These are phyloP conservation scores for Brachyhypopomus occidentalis DNA, from an alignment of 2,113 vertebrate genomes.

Conservation along the genomic window DNA sequence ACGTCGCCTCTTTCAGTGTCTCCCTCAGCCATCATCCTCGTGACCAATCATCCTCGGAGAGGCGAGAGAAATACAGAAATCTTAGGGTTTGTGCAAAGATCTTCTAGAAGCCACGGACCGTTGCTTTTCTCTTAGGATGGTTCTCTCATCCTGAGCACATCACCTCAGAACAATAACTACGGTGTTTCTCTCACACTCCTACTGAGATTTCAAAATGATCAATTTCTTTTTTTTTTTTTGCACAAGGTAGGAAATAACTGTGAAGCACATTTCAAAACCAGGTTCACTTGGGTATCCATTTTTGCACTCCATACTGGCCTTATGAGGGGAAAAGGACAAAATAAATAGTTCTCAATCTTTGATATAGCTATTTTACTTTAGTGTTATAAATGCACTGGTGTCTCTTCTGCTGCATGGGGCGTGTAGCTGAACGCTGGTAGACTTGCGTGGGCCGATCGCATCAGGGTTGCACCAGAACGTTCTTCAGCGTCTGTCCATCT, in stretches of 20 bases:
- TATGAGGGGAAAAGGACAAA: conserved; percentile 79
- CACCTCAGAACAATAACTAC: conserved; percentile 68
- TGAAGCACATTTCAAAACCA: conserved; percentile 47
- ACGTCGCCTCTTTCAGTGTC: conserved; percentile 66
- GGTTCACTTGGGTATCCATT: conserved; percentile 48
- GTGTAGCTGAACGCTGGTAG: conserved; percentile 61
- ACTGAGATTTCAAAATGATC: conserved; percentile 34
- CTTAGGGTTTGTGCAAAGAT: conserved; percentile 76
- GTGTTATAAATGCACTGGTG: conserved; percentile 81
- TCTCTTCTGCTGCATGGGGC: conserved; percentile 64
- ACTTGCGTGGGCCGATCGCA: conserved; percentile 49
- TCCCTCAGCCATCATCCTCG: conserved; percentile 70
- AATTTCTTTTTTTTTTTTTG: not conserved
- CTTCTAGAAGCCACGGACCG: conserved; percentile 64
- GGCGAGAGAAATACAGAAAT: conserved; percentile 58
- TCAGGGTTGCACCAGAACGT: conserved; percentile 51
- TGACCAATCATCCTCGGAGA: conserved; percentile 72
- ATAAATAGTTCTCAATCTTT: conserved; percentile 84
- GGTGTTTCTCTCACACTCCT: conserved; percentile 62
- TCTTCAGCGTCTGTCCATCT: conserved; percentile 69
- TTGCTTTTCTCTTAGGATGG: conserved; percentile 48
- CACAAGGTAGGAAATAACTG: conserved; percentile 47
- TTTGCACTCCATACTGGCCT: conserved; percentile 83
- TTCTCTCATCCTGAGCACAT: conserved; percentile 68
- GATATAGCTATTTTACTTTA: conserved; percentile 86